phyloP scores from a whole-genome alignment of 1,140 invertebrate genomes.

The Drosophila subpulchrella region DNA sequence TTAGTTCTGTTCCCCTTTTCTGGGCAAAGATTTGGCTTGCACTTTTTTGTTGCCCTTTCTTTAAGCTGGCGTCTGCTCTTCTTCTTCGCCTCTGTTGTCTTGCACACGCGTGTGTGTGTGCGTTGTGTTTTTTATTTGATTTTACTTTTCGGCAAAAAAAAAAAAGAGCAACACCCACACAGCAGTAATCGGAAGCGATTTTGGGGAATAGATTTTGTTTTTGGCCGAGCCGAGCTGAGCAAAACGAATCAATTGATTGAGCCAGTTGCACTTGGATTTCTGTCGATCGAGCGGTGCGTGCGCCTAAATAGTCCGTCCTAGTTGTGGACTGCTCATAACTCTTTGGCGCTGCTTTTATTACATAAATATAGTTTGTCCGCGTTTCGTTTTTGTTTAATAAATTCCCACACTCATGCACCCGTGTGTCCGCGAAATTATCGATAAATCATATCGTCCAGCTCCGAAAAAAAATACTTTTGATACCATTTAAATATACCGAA shows the following conservation, averaged over 20 bases:
- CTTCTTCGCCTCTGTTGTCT: slow-evolving; percentile 15
- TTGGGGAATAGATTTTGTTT: slow-evolving; percentile 15
- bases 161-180: slow-evolving; percentile 4
- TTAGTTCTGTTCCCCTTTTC: not conserved
- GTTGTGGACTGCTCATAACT: slow-evolving; percentile 6
- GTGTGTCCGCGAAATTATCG: too few relatives aligned
- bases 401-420: slow-evolving; percentile 18
- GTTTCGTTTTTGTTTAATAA: slow-evolving; percentile 34
- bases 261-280: slow-evolving; percentile 12
- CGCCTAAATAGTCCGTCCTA: slow-evolving; percentile 1
- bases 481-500: too few relatives aligned
- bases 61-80: slow-evolving; percentile 17
- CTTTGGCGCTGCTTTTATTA: slow-evolving; percentile 21
- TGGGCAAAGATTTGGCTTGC: not conserved
- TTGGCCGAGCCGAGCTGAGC: slow-evolving; percentile 27
- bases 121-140: slow-evolving; percentile 30
- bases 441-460: too few relatives aligned
- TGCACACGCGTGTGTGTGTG: slow-evolving; percentile 13
- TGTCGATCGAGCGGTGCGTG: not conserved
- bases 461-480: too few relatives aligned
- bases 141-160: slow-evolving; percentile 19
- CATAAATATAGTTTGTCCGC: slow-evolving; percentile 35
- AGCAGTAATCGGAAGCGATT: not conserved
- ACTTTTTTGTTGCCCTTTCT: not conserved
- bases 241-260: slow-evolving; percentile 16